Percentiles rank a stretch among this genome's conserved stretches.
phyloP scores from a whole-genome alignment of 2,888 invertebrate genomes.

The Noctua comes region DNA sequence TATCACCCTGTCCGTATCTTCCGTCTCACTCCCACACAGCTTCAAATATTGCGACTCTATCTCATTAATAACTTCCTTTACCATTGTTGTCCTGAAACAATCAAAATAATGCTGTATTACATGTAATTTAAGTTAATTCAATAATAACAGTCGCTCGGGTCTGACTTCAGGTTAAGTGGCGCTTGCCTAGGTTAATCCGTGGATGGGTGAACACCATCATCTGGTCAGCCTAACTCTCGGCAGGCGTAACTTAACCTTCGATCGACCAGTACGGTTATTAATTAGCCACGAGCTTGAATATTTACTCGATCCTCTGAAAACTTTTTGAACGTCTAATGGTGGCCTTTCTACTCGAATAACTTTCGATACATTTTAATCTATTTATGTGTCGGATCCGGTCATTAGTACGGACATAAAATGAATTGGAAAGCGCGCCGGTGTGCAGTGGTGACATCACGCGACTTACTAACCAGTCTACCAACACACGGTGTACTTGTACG shows the following conservation, averaged over 20 bases:
- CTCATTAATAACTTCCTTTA: constrained; percentile 89
- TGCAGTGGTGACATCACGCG: too few relatives aligned
- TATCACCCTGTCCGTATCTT: constrained; percentile 67
- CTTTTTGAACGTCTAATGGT: too few relatives aligned
- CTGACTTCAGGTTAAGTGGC: not conserved
- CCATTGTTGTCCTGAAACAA: constrained; percentile 89
- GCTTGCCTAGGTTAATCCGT: not conserved
- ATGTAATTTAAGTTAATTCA: not conserved
- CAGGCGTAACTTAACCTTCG: not conserved
- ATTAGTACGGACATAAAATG: too few relatives aligned
- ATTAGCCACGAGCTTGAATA: not conserved
- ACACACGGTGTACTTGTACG: too few relatives aligned
- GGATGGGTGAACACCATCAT: not conserved
- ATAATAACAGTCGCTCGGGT: not conserved
- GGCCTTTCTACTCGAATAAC: too few relatives aligned
- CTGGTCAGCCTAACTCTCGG: not conserved
- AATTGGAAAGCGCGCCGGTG: too few relatives aligned
- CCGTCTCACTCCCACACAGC: constrained; percentile 58
- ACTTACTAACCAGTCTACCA: too few relatives aligned
- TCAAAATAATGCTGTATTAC: not conserved
- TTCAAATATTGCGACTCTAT: constrained; percentile 80
- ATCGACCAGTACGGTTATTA: not conserved
- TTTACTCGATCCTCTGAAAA: not conserved
- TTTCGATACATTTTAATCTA: not conserved
- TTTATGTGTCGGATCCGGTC: too few relatives aligned